phyloP scores from a whole-genome alignment of 2,113 vertebrate species.

The Leptocoma aspasia region DNA sequence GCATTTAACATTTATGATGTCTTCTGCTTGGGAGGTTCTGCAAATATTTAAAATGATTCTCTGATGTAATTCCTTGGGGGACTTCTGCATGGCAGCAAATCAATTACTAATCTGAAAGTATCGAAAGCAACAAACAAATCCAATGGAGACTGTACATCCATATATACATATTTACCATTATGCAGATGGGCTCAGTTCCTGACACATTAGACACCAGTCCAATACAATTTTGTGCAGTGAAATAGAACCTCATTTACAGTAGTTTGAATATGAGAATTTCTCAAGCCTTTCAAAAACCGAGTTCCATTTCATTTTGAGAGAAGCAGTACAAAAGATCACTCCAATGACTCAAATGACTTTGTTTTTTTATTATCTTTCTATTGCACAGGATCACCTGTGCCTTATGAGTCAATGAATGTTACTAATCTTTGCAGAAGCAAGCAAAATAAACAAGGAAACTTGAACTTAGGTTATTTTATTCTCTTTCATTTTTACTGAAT shows the following conservation, averaged over 20 bases:
- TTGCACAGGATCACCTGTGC: neutral
- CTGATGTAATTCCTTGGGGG: neutral
- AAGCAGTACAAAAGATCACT: neutral
- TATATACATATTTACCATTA: neutral
- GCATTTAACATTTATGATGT: neutral
- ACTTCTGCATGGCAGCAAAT: neutral
- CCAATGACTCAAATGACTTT: neutral
- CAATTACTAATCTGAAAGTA: neutral
- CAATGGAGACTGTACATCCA: neutral
- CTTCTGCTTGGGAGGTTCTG: constrained; percentile 2
- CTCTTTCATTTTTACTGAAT: neutral
- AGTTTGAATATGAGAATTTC: neutral
- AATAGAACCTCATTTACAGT: neutral
- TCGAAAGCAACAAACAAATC: neutral
- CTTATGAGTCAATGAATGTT: neutral
- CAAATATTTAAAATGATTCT: constrained; percentile 7
- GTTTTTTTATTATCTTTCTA: neutral
- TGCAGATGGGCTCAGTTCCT: neutral
- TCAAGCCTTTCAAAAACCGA: neutral
- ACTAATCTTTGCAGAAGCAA: neutral
- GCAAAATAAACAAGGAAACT: neutral
- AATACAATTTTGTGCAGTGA: neutral
- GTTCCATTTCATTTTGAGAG: neutral
- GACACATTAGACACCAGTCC: neutral
- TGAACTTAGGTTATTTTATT: neutral